A percentile compares a stretch with the other conserved stretches of the same genome.
phyloP scores from a whole-genome alignment of 2,888 invertebrate species.

The Pseudococcus jackbeardsleyi region DNA sequence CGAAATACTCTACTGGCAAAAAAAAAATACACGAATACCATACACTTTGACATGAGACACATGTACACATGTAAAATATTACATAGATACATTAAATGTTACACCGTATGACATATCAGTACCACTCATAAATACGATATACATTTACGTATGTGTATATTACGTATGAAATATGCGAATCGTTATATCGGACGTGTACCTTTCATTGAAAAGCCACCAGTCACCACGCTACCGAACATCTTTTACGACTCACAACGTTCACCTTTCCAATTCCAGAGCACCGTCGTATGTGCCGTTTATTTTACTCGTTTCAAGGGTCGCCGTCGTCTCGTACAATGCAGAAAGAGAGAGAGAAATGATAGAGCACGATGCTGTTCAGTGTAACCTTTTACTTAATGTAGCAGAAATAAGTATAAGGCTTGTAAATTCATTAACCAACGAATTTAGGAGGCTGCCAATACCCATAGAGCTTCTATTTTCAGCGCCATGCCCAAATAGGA shows the following conservation, averaged over 20 bases:
- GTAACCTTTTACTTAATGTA: constrained; percentile 22
- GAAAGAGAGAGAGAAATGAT: not conserved
- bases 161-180: not conserved
- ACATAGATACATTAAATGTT: not conserved
- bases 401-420: constrained; percentile 27
- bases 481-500: not conserved
- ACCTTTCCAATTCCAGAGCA: not conserved
- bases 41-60: not conserved
- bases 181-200: not conserved
- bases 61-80: not conserved
- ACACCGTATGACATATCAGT: not conserved
- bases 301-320: constrained; percentile 9
- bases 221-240: not conserved
- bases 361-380: not conserved
- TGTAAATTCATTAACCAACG: constrained; percentile 1
- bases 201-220: not conserved
- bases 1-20: not conserved
- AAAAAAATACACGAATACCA: not conserved
- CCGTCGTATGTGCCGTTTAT: not conserved
- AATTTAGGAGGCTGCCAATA: not conserved
- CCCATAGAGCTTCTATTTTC: not conserved
- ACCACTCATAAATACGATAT: not conserved
- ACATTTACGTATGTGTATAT: too few species aligned
- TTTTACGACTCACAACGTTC: not conserved
- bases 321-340: not conserved